Evolutionary conservation across 64 coral and sea anemone genomes (phyloP).

Genomic region (Actinia tenebrosa): DNA sequence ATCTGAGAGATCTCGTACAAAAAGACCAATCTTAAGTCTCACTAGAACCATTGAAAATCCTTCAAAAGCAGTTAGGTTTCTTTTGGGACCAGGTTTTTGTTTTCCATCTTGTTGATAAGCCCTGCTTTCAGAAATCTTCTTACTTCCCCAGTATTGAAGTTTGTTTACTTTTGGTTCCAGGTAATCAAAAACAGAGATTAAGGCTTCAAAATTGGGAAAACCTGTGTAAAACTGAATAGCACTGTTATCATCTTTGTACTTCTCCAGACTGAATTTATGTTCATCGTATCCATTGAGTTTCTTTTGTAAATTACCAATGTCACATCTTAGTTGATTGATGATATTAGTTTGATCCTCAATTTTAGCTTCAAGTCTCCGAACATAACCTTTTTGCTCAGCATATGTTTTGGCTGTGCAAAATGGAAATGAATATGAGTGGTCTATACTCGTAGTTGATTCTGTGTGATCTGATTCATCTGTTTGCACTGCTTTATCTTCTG

Average conservation of each 20-base stretch:
- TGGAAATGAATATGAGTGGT: too few species aligned
- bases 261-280: conserved; percentile 34
- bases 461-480: neutral
- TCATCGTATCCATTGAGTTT: conserved; percentile 15
- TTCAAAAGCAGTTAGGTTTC: conserved; percentile 11
- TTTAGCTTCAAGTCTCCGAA: too few species aligned
- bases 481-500: too few species aligned
- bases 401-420: too few species aligned
- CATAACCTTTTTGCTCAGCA: too few species aligned
- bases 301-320: conserved; percentile 25
- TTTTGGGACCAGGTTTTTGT: conserved; percentile 29
- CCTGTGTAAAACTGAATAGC: conserved; percentile 52
- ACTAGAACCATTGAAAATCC: conserved; percentile 39
- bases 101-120: conserved; percentile 35
- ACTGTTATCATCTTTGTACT: conserved; percentile 45
- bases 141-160: conserved; percentile 44
- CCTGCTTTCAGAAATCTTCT: conserved; percentile 32
- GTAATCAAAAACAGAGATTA: conserved; percentile 29
- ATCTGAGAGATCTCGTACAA: conserved; percentile 28
- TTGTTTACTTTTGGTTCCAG: conserved; percentile 47
- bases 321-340: conserved; percentile 2
- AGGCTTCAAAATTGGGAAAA: conserved; percentile 27
- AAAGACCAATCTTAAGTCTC: conserved; percentile 29
- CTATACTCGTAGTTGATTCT: too few species aligned
- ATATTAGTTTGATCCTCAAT: too few species aligned